Percentiles rank a stretch among this genome's conserved stretches.
phyloP scores from a whole-genome alignment of 1,140 invertebrate genomes.

The Aphaenogaster rudis region DNA sequence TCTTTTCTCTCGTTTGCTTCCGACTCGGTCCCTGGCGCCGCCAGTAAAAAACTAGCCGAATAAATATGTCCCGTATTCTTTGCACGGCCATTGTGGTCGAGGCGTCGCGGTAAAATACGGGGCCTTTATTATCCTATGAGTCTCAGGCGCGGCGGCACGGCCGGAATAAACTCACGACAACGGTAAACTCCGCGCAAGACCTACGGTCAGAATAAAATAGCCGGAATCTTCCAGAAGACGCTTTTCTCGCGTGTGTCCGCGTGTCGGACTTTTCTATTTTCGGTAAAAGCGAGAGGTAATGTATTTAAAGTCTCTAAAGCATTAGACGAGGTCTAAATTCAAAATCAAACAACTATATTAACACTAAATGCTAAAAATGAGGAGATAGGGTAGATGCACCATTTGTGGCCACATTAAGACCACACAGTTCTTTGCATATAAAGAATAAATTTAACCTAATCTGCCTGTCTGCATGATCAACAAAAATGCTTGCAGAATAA shows the following conservation, averaged over 20 bases:
- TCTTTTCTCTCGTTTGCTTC: slow-evolving; percentile 43
- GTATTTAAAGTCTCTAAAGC: neutral
- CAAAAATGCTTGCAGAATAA: no score
- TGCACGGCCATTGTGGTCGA: slow-evolving; percentile 76
- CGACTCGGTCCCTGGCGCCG: slow-evolving; percentile 33
- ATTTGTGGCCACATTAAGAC: no score
- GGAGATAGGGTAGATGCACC: neutral
- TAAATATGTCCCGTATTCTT: slow-evolving; percentile 80
- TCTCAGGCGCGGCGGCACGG: slow-evolving; percentile 71
- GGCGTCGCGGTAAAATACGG: slow-evolving; percentile 76
- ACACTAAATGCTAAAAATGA: neutral
- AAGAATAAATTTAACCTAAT: no score
- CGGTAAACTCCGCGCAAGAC: slow-evolving; percentile 66
- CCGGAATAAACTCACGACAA: slow-evolving; percentile 73
- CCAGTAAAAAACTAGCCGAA: slow-evolving; percentile 67
- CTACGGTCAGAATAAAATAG: slow-evolving; percentile 58
- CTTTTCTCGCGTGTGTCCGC: neutral
- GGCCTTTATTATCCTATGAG: slow-evolving; percentile 79
- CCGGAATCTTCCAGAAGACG: slow-evolving; percentile 58
- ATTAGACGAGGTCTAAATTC: neutral
- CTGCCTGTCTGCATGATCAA: no score
- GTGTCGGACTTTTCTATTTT: neutral
- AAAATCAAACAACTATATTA: neutral
- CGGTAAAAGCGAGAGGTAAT: neutral
- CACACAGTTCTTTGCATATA: no score